Percentiles rank a stretch among this genome's conserved stretches.
Evolutionary conservation across 2,888 invertebrate genomes (phyloP).

Genomic region (Synanthedon formicaeformis): DNA sequence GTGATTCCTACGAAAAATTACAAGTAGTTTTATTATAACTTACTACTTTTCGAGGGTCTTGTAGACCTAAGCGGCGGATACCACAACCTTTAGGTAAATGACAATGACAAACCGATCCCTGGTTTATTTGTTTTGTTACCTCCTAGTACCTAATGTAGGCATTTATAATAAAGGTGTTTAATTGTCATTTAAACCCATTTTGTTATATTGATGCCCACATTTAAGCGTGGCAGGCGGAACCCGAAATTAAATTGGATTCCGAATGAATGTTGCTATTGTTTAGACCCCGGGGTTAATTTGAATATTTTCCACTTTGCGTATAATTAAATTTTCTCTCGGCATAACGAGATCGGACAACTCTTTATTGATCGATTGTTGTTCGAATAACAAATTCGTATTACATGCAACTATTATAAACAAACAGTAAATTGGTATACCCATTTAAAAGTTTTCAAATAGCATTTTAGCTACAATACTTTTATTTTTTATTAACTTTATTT

Average conservation of each 20-base stretch:
- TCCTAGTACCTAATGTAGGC: too few relatives aligned
- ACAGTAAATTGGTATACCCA: too few relatives aligned
- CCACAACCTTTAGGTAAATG: too few relatives aligned
- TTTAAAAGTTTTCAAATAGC: too few relatives aligned
- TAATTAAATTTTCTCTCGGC: slow-evolving; percentile 20
- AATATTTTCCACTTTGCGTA: slow-evolving; percentile 34
- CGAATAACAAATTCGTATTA: background rate
- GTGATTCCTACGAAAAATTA: too few relatives aligned
- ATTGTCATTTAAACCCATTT: background rate
- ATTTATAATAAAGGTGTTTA: background rate
- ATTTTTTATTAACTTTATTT: too few relatives aligned
- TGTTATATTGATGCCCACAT: background rate
- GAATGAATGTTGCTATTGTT: slow-evolving; percentile 17
- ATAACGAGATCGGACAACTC: slow-evolving; percentile 4
- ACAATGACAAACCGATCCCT: too few relatives aligned
- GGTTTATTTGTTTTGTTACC: too few relatives aligned
- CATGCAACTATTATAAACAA: too few relatives aligned
- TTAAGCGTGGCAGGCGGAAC: background rate
- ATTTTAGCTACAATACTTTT: background rate
- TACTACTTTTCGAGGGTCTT: too few relatives aligned
- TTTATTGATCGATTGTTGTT: slow-evolving; percentile 1
- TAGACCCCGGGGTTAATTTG: slow-evolving; percentile 26
- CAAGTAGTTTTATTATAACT: too few relatives aligned
- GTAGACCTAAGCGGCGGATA: too few relatives aligned
- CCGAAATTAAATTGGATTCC: slow-evolving; percentile 4